Conservation (phyloP, 30 jellyfish, hydroid and myxozoan genomes). For the Pelagia noctiluca region DNA sequence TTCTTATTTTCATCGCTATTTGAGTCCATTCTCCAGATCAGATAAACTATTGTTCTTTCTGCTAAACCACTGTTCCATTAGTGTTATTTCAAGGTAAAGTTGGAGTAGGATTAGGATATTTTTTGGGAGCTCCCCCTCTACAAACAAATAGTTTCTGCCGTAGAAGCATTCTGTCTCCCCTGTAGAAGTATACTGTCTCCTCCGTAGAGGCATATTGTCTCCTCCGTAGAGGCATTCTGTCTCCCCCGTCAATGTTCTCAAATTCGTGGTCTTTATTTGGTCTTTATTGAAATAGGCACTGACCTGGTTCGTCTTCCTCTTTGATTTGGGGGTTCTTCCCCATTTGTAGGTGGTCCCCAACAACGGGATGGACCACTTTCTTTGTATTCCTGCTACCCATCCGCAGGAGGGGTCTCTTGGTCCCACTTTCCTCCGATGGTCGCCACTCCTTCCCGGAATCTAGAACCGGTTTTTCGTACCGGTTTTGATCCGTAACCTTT, state of each 20-base stretch:
- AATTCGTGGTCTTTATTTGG: neutral
- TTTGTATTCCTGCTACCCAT: no score
- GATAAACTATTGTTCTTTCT: no score
- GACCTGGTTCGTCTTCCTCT: slow-evolving; percentile 61
- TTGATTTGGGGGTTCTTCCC: slow-evolving; percentile 31
- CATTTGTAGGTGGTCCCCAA: slow-evolving; percentile 57
- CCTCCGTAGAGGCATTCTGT: neutral
- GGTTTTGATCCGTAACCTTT: slow-evolving; percentile 11
- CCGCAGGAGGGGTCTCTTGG: neutral
- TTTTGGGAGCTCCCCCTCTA: no score
- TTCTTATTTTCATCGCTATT: no score
- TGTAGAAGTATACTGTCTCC: neutral
- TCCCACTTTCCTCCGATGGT: slow-evolving; percentile 27
- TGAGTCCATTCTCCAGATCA: no score
- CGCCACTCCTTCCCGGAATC: slow-evolving; percentile 68
- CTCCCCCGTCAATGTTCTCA: neutral
- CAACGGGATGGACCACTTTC: slow-evolving; percentile 49
- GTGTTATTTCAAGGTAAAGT: no score
- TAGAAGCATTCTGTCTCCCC: neutral
- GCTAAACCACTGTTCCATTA: no score
- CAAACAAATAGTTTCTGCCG: slow-evolving; percentile 3
- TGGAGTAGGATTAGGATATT: no score
- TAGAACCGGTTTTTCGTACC: slow-evolving; percentile 51
- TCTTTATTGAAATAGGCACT: no score
- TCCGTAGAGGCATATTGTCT: neutral